Evolutionary conservation across 2,888 invertebrate genomes (phyloP).

Genomic region (Osmoderma eremita): DNA sequence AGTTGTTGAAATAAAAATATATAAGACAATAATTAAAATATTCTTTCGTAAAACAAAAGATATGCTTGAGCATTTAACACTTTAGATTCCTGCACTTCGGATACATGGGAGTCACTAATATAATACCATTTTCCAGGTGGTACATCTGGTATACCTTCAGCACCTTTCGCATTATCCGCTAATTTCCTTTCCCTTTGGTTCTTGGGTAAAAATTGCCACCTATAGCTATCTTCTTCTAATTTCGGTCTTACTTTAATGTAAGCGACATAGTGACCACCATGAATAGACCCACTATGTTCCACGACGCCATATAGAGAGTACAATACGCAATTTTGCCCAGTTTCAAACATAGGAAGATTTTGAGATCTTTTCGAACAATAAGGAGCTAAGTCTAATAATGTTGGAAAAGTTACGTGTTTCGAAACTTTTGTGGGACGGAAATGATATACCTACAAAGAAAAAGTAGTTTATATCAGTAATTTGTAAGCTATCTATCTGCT

Average conservation of each 20-base stretch:
- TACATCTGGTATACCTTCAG: constrained; percentile 62
- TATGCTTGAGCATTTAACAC: constrained; percentile 92
- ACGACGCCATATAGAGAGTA: constrained; percentile 96
- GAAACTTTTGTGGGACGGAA: constrained; percentile 80
- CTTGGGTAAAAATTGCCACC: constrained; percentile 78
- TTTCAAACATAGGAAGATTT: constrained; percentile 67
- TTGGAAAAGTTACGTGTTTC: constrained; percentile 88
- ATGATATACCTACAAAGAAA: constrained; percentile 45
- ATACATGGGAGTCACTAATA: constrained; percentile 90
- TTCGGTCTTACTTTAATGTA: constrained; percentile 88
- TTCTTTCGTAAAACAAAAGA: constrained; percentile 94
- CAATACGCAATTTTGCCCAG: constrained; percentile 62
- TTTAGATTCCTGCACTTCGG: constrained; percentile 80
- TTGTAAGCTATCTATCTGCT: no score
- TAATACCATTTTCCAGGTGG: constrained; percentile 90
- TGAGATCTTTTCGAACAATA: constrained; percentile 79
- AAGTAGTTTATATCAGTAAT: constrained; percentile 1
- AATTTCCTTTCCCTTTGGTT: constrained; percentile 56
- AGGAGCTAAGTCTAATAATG: constrained; percentile 86
- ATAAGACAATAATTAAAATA: constrained; percentile 66
- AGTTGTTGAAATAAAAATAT: constrained; percentile 5
- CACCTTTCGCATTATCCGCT: constrained; percentile 62
- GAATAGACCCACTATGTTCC: constrained; percentile 91
- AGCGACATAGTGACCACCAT: constrained; percentile 92
- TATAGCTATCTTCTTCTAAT: constrained; percentile 70